Conservation (phyloP, 2,797 vertebrate species). For the Tachyglossus aculeatus region DNA sequence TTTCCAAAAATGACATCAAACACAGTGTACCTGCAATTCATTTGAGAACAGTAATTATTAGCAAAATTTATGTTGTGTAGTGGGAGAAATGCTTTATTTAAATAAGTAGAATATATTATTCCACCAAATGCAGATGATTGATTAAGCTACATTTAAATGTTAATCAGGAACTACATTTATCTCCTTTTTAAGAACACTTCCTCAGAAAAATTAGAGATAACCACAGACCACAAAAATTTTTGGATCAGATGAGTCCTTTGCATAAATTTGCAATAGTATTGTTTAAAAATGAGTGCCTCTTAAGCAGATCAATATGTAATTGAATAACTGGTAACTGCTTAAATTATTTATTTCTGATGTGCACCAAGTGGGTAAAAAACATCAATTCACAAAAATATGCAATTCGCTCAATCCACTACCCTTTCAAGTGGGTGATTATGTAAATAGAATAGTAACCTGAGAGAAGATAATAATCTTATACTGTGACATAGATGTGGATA, state of each 20-base stretch:
- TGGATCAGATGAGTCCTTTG: neutral
- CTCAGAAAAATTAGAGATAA: neutral
- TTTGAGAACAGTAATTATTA: neutral
- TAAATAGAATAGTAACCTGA: no score
- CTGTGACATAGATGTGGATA: no score
- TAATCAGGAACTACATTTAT: neutral
- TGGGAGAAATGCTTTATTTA: neutral
- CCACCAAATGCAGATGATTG: neutral
- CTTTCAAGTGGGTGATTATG: no score
- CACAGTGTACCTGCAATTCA: neutral
- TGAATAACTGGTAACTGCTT: neutral
- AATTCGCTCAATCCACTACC: no score
- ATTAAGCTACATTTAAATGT: neutral
- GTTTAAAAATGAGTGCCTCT: no score
- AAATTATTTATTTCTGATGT: no score
- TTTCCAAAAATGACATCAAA: neutral
- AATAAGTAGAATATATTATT: neutral
- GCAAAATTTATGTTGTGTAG: neutral
- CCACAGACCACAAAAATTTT: neutral
- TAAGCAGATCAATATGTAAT: neutral
- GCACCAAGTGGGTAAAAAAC: no score
- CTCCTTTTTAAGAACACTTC: neutral
- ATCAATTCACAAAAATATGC: no score
- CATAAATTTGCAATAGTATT: no score
- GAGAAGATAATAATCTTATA: no score